phyloP scores from a whole-genome alignment of 1,140 invertebrate species.

The Achatina immaculata region DNA sequence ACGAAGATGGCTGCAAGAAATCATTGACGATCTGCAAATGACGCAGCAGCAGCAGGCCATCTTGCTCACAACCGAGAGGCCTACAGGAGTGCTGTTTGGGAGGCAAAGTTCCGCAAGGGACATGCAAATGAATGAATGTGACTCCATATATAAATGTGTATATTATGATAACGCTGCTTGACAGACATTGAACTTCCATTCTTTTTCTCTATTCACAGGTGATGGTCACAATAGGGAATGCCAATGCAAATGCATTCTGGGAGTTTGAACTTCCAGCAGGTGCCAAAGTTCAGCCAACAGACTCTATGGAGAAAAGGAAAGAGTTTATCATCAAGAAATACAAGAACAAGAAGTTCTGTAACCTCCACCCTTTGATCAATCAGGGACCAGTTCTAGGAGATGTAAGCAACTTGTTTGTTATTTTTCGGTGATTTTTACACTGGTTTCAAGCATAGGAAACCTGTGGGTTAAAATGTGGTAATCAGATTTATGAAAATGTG shows the following conservation, averaged over 20 bases:
- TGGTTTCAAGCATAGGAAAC: too few species aligned
- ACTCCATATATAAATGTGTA: too few species aligned
- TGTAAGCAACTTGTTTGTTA: background rate
- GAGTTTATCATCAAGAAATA: constrained; percentile 60
- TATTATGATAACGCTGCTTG: too few species aligned
- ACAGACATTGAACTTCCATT: too few species aligned
- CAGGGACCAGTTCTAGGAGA: constrained; percentile 17
- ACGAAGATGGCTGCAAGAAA: too few species aligned
- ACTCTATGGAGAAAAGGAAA: constrained; percentile 41
- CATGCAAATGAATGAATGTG: too few species aligned
- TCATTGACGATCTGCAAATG: too few species aligned
- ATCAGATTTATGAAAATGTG: background rate
- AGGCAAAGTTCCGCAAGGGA: too few species aligned
- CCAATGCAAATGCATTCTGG: constrained; percentile 64
- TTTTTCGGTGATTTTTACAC: background rate
- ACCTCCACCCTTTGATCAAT: constrained; percentile 41
- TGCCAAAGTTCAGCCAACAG: constrained; percentile 40
- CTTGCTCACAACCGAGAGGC: too few species aligned
- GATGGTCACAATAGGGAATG: constrained; percentile 63
- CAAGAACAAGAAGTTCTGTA: constrained; percentile 48
- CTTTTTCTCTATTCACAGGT: constrained; percentile 43
- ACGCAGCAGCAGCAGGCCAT: too few species aligned
- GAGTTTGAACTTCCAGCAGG: constrained; percentile 47
- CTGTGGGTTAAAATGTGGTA: background rate
- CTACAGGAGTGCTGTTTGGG: too few species aligned